Evolutionary conservation across 2,113 vertebrate genomes (phyloP), one percentile per base, ranked within the genome.

Genomic region (Lamprotornis superbus): DNA sequence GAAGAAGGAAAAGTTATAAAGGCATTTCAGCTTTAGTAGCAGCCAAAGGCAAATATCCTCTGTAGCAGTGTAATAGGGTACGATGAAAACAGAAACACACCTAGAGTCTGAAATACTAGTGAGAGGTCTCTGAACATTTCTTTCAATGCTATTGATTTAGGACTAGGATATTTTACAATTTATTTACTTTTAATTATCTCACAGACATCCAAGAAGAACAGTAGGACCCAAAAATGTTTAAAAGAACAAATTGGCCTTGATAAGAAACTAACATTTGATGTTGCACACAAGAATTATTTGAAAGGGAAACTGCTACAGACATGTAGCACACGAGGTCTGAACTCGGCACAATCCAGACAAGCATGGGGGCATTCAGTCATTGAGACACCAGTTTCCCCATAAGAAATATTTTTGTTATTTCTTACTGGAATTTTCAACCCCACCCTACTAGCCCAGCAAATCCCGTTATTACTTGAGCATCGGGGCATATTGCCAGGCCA

Each of bases 401-500:
- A 75, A 81, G 40, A 78, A 75, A 8, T 76, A 92, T 94, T 87
- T 95, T 89, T 92, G 33, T 74, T 90, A 63, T 68, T 89, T 92
- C 55, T 93, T 95, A 74, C 68, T 56, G 95, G 94, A 94, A 95
- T 89, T 92, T 74, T 1, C 20, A 92, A 56, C 64, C 64, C 35
- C 28, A 64, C 57, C 49, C 65, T 40, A 55, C 27, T 28, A 95
- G 35, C 25, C 90, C 49, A 69, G 42, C 14, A 92, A 82, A 95
- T 90, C 64, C 73, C 44, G 0, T 71, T 93, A 89, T 75, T 96
- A 64, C 61, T 89, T 81, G 83, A 93, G 40, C 37, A 82, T 64
- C n/a, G 73, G 60, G 94, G 91, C 80, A 79, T 17, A 40, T 14
- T 89, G 87, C 93, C 95, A 97, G 84, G 53, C 73, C 77, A 79